Base-by-base conservation (phyloP, 2,888 invertebrate species). In the Chrysotoxum bicinctum region DNA sequence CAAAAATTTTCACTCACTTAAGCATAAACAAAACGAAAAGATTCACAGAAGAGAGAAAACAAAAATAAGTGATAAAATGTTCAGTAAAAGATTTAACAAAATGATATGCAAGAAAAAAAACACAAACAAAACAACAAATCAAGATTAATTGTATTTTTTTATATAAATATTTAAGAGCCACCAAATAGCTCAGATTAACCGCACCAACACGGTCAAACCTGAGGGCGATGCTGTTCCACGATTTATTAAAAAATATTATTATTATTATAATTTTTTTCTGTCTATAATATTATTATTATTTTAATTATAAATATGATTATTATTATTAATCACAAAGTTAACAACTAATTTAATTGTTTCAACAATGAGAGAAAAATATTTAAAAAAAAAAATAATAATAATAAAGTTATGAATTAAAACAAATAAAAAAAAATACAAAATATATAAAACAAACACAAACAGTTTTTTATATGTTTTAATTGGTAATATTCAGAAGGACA, bases 281-380 rank as follows among this genome's bases (percentile, higher is more conserved):
- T 74, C 85, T 81, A 77, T 77, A 72, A 54, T 80, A 75, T 74
- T 78, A 77, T 76, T 83, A 76, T 78, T 74, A 81, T 85, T 85
- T 77, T 81, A 81, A 85, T 76, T 84, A 79, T 84, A 76, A 80
- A 80, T 62, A 79, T 83, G 64, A 80, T 70, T 85, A 80, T 72
- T 32, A 81, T 77, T 72, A 85, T 80, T 84, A 84, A 79, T 81
- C 81, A 80, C 68, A 74, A 74, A 80, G 85, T 85, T 80, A 85
- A 85, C 85, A 85, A 80, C 76, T 85, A 81, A 85, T 85, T 80
- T 81, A 80, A 85, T 81, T 85, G 85, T 85, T 85, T 81, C 76
- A 73, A 81, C 60, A 76, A 69, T 81, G 81, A 85, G 73, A 84
- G 81, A 80, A 77, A 84, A 80, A 72, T 85, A 80, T 80, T 78